Evolutionary conservation across 1,140 invertebrate genomes (phyloP).

Genomic region (Hypsibius dujardini): DNA sequence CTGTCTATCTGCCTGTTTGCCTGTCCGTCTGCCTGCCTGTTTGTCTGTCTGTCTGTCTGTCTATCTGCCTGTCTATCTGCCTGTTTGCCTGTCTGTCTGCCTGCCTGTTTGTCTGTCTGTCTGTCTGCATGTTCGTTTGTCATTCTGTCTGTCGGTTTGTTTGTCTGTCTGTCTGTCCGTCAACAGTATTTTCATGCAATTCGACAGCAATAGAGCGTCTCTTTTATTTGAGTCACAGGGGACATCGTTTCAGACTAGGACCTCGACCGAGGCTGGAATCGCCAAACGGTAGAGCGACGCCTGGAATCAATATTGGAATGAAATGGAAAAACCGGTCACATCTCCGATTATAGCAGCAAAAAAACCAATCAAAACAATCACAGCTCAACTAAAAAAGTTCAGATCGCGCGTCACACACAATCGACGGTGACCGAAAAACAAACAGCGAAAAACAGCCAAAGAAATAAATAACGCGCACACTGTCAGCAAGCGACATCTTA

Average conservation of each 20-base stretch:
- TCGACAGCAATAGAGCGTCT: background rate
- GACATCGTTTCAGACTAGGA: background rate
- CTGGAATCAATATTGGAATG: background rate
- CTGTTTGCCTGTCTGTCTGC: no score
- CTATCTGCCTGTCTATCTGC: no score
- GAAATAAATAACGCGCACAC: background rate
- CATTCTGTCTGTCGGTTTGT: no score
- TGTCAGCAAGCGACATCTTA: no score
- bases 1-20: no score
- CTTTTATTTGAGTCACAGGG: background rate
- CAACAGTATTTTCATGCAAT: background rate
- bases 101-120: no score
- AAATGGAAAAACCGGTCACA: background rate
- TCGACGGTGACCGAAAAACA: background rate
- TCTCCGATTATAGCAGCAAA: background rate
- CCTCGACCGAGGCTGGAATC: background rate
- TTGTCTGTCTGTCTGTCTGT: no score
- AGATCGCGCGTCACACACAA: background rate
- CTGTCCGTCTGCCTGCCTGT: no score
- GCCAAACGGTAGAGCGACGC: background rate
- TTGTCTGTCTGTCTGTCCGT: no score
- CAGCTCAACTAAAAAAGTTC: background rate
- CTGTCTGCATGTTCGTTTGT: no score
- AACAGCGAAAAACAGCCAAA: background rate
- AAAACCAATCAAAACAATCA: slow-evolving; percentile 2